These are phyloP conservation scores for Hirudo medicinalis DNA, from an alignment of 1,140 invertebrate genomes.

Conservation along the genomic window DNA sequence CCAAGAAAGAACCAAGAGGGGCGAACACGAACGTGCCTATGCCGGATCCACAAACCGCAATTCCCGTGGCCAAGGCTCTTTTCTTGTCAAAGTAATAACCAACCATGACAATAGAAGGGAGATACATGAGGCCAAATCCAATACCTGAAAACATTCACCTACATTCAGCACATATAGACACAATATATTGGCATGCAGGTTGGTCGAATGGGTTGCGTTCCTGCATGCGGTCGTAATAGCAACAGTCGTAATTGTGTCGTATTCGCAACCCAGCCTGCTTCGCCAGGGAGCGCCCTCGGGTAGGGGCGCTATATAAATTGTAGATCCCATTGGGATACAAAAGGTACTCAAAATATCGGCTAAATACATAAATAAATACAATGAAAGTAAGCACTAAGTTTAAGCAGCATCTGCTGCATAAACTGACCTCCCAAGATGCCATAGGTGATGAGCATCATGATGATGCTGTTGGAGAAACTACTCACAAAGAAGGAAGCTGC, in stretches of 20 bases:
- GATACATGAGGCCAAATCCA: slow-evolving; percentile 82
- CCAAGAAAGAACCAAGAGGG: slow-evolving; percentile 12
- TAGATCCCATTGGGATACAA: too few species aligned
- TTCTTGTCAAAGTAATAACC: slow-evolving; percentile 85
- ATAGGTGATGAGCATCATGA: slow-evolving; percentile 17
- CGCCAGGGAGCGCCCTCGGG: too few species aligned
- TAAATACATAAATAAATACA: too few species aligned
- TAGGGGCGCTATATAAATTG: too few species aligned
- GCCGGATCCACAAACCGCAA: slow-evolving; percentile 79
- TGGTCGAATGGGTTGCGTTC: too few species aligned
- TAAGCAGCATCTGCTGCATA: neutral
- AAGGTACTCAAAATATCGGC: too few species aligned
- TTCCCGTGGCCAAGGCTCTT: slow-evolving; percentile 75
- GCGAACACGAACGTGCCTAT: slow-evolving; percentile 62
- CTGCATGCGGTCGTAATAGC: too few species aligned
- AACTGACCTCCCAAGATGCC: slow-evolving; percentile 19
- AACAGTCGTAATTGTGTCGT: too few species aligned
- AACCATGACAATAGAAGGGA: slow-evolving; percentile 85
- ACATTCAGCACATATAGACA: neutral
- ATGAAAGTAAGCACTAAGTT: neutral
- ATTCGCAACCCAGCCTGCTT: too few species aligned
- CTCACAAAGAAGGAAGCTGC: slow-evolving; percentile 24
- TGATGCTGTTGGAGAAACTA: slow-evolving; percentile 14
- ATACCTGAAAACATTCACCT: slow-evolving; percentile 49
- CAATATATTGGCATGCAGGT: too few species aligned